Base-by-base conservation (phyloP, 1,140 invertebrate species). In the Papilio machaon region DNA sequence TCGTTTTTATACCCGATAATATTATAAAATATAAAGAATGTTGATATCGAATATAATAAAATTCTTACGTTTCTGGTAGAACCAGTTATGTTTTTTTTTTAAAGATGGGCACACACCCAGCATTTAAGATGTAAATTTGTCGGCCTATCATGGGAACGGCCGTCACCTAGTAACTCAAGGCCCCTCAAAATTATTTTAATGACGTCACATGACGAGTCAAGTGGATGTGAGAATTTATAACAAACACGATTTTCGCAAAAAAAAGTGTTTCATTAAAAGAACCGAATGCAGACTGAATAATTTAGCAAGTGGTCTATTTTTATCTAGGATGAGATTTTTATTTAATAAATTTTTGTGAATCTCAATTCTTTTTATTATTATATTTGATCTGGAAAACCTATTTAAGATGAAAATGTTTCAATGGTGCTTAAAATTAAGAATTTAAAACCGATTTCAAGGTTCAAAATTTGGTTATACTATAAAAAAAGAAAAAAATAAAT, bases 81-180 rank as follows among this genome's bases (percentile, higher is more conserved):
- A 67, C 30, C 64, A 67, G 64, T 67, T 67, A 15, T 35, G 13
- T n/a, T 54, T 15, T 30, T 67, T 60, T 60, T 67, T 35, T 75
- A 75, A 75, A 75, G 23, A 75, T 30, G 43, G 46, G 43, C 73
- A 30, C 49, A 52, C 19, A 75, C 46, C 73, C 64, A 67, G 13
- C 64, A 11, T 67, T 67, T 35, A 67, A 67, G 30, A 67, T 67
- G 64, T 67, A 67, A 67, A 67, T 35, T 30, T 11, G 23, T 13
- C 4, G 13, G n/a, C 4, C 23, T n/a, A 58, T 76, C 73, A 81
- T 84, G 81, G 80, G 74, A 80, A 75, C 79, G 84, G 73, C 84
- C 84, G 80, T 85, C 84, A 85, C 84, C 84, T 82, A 83, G 80
- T 83, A 83, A 54, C 47, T 52, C 70, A 85, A 82, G 82, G 82